Evolutionary conservation across 2,888 invertebrate species (phyloP), one percentile per base, ranked within the genome.

Genomic region (Loripinus fragilis): DNA sequence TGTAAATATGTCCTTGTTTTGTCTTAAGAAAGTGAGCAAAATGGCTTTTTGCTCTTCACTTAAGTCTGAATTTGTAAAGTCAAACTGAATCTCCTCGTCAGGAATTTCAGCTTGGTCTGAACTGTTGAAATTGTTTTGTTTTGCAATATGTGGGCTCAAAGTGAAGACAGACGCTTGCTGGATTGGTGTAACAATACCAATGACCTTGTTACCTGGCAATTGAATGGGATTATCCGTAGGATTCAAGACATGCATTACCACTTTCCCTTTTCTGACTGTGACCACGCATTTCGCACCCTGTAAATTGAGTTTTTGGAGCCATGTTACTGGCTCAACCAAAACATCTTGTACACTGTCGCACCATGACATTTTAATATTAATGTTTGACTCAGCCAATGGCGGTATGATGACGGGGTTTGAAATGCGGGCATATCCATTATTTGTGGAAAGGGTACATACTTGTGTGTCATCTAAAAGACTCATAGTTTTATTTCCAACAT

Each of bases 221-320:
- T 52, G n/a, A 15, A 77, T 38, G 28, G 60, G 42, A 15, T 71
- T 42, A 28, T 74, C 42, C 0, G 76, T 71, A 0, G 80, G 80
- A 41, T 80, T 80, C 8, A 65, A 17, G 0, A 80, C 0, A 35
- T 72, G 67, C 20, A 77, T 55, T 0, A 38, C 48, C 23, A 76
- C 67, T 71, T 50, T 80, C 0, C 74, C 68, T n/a, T 71, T 80
- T 60, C 38, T 70, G 2, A 76, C 68, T 41, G 25, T 76, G 1
- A 74, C 76, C 17, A 76, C 41, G 71, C 80, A 69, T 71, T 74
- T 76, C 2, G 76, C 80, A 45, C 76, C 76, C 17, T 76, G 25
- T 5, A 76, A 30, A 66, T 71, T 70, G 1, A 45, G 60, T 23
- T 71, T 70, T 45, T 66, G 20, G 17, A 76, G 38, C 45, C n/a